phyloP scores from a whole-genome alignment of 2,113 vertebrate species.

The Chascanopsetta lugubris region DNA sequence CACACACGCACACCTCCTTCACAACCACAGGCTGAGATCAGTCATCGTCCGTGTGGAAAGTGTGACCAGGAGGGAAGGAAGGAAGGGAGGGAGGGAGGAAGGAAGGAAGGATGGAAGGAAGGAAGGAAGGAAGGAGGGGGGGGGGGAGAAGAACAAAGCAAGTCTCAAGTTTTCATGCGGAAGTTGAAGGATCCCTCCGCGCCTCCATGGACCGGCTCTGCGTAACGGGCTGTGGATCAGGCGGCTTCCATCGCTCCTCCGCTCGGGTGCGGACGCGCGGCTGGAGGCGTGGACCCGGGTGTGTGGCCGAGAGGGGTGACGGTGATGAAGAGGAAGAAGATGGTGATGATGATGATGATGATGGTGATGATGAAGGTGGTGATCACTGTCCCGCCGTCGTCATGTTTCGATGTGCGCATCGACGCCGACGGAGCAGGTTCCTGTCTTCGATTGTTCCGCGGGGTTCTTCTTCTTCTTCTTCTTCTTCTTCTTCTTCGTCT shows the following conservation, averaged over 20 bases:
- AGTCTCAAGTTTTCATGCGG: constrained; percentile 20
- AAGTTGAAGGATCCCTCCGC: constrained; percentile 59
- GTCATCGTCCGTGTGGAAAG: constrained; percentile 62
- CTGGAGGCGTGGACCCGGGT: constrained; percentile 60
- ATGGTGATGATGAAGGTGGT: constrained; percentile 39
- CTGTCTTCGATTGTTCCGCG: too few species aligned
- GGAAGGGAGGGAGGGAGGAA: too few species aligned
- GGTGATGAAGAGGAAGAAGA: constrained; percentile 44
- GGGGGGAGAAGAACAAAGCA: too few species aligned
- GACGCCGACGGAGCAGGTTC: constrained; percentile 46
- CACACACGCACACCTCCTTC: too few species aligned
- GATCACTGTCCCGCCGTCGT: constrained; percentile 69
- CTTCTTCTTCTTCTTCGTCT: constrained; percentile 36
- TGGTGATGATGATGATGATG: too few species aligned
- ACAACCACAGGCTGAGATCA: too few species aligned
- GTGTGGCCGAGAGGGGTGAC: constrained; percentile 48
- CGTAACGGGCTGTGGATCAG: constrained; percentile 57
- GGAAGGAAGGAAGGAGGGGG: too few species aligned
- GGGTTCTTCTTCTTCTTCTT: constrained; percentile 36
- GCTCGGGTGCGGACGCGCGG: constrained; percentile 53
- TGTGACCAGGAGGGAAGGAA: too few species aligned
- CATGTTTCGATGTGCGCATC: constrained; percentile 68
- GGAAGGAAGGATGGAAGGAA: too few species aligned
- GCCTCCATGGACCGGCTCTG: constrained; percentile 45
- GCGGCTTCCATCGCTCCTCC: constrained; percentile 53